phyloP scores from a whole-genome alignment of 2,797 vertebrate genomes.

The Huso huso region DNA sequence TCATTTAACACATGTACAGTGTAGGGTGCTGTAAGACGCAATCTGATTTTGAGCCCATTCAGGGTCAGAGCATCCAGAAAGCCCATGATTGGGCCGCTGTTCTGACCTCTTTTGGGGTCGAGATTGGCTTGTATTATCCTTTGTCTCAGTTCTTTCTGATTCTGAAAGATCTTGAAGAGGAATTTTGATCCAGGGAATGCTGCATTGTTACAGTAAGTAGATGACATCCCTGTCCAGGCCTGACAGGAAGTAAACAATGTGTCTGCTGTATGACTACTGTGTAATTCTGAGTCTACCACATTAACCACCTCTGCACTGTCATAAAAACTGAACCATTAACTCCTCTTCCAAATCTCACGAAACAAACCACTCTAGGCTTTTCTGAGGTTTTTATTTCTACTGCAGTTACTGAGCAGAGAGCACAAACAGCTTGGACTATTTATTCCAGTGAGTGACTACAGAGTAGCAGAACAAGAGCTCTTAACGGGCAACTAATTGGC shows the following conservation, averaged over 20 bases:
- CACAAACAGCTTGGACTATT: neutral
- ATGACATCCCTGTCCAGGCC: slow-evolving; percentile 28
- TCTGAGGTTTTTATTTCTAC: neutral
- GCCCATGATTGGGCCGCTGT: too few species aligned
- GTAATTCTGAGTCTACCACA: slow-evolving; percentile 37
- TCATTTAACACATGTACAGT: too few species aligned
- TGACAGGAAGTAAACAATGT: slow-evolving; percentile 36
- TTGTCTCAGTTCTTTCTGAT: neutral
- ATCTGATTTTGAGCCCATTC: too few species aligned
- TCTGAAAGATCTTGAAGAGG: slow-evolving; percentile 12
- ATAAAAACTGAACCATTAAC: slow-evolving; percentile 31
- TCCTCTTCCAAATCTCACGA: slow-evolving; percentile 22
- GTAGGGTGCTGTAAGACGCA: too few species aligned
- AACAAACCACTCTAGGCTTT: neutral
- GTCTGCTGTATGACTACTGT: slow-evolving; percentile 26
- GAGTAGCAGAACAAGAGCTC: too few species aligned
- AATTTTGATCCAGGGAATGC: neutral
- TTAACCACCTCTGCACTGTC: slow-evolving; percentile 19
- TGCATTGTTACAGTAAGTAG: too few species aligned
- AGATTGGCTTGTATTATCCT: neutral
- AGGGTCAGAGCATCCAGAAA: too few species aligned
- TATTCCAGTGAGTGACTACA: too few species aligned
- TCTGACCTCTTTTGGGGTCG: neutral
- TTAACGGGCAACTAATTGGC: too few species aligned
- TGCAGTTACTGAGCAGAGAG: neutral